Evolutionary conservation across 2,888 invertebrate species (phyloP), one percentile per base, ranked within the genome.

Genomic region (Pycnomerus fuliginosus): DNA sequence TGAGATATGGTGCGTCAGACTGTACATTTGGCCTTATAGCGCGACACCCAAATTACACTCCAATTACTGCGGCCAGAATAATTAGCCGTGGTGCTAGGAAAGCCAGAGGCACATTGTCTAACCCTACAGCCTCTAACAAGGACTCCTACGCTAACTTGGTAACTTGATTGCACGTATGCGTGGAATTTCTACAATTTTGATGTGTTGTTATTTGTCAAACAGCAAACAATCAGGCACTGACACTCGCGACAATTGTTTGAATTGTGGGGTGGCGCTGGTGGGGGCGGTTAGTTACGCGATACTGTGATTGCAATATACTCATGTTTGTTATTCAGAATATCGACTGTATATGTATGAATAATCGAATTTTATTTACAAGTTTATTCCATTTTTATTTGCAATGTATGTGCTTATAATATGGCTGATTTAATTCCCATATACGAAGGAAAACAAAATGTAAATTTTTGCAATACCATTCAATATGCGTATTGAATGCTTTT

Each of bases 291-390:
- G 31, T 32, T 32, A 39, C 33, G 31, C 32, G 38, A 11, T 27
- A 27, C 32, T 8, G 24, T 55, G 48, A 40, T 28, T 44, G 48
- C 53, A 53, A 57, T 55, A 54, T 54, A 57, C 38, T 38, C 36
- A n/a, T n/a, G n/a, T n/a, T n/a, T n/a, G n/a, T n/a, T n/a, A n/a
- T n/a, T n/a, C n/a, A n/a, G n/a, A n/a, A n/a, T n/a, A n/a, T n/a
- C n/a, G n/a, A n/a, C n/a, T n/a, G n/a, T n/a, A n/a, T n/a, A n/a
- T n/a, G n/a, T n/a, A n/a, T n/a, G n/a, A n/a, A n/a, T n/a, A n/a
- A n/a, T n/a, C n/a, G n/a, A n/a, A n/a, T n/a, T n/a, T n/a, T n/a
- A n/a, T n/a, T n/a, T n/a, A n/a, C n/a, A n/a, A n/a, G n/a, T n/a
- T n/a, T n/a, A n/a, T n/a, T n/a, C n/a, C n/a, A n/a, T n/a, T n/a